Evolutionary conservation across 2,113 vertebrate genomes (phyloP), one percentile per base, ranked within the genome.

Genomic region (Pavo muticus): DNA sequence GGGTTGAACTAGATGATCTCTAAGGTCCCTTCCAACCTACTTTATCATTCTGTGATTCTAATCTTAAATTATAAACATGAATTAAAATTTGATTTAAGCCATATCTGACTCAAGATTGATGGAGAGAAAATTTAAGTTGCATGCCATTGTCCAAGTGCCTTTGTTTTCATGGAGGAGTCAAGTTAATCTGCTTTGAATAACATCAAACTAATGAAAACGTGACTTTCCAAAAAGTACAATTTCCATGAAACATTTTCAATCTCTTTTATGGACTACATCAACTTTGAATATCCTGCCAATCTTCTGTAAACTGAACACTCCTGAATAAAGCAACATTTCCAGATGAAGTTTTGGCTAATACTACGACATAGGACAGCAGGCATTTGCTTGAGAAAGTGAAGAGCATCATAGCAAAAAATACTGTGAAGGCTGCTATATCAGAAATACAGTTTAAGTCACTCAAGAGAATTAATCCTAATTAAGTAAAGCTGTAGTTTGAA

Each of bases 401-500:
- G 57, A 54, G 29, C n/a, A 16, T 17, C 44, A 7, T 7, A 17
- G 44, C 44, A 45, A 45, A 45, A 45, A 14, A 11, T 42, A 42
- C 40, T 42, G 11, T 40, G 40, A 45, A 17, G 15, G 44, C 44
- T 45, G 44, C 44, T 45, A 16, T 45, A 45, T n/a, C 54, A 91
- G 40, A 85, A 91, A 85, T 32, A 74, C 27, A 71, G 85, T 94
- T 91, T 50, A 87, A 80, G 61, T 81, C 60, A 59, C 84, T 65
- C 65, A 56, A 14, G 25, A 93, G 73, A 93, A 84, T 88, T 89
- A 92, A 78, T 75, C 32, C 42, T 81, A 95, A 92, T 94, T 91
- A 95, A 91, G 45, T 56, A 73, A 84, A 88, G 37, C 65, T 87
- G 77, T 90, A 92, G 93, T 69, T 95, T 82, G 52, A 91, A 96